Evolutionary conservation across 2,888 invertebrate species (phyloP), one percentile per base, ranked within the genome.

Genomic region (Notodonta ziczac): DNA sequence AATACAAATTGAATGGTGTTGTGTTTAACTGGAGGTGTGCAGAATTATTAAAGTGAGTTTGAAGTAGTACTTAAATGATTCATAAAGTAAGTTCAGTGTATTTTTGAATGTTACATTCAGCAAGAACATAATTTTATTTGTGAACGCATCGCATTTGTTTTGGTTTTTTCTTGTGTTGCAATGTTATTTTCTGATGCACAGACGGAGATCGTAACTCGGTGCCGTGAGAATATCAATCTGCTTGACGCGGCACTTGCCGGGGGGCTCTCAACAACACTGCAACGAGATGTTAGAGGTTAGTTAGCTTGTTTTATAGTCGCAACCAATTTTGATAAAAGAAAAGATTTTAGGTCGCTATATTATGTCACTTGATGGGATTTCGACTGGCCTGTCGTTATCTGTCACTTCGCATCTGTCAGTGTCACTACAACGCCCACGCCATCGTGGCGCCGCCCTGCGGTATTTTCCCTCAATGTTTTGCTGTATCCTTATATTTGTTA

Each of bases 141-240:
- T 57, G 62, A 62, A 66, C 69, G 69, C 67, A 63, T 59, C 7
- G 6, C 10, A 3, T 56, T 65, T 70, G 70, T 65, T 65, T 70
- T 70, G 24, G 24, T 24, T 65, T 77, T 76, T 50, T 16, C 16
- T 50, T 50, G 9, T 50, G 14, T 50, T 75, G 74, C 73, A 74
- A 73, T 71, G 70, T 5, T 14, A 12, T 82, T 83, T 89, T 89
- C 87, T 84, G 81, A 82, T 88, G 81, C 84, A 76, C 92, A 98
- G 98, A 96, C 96, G 87, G 98, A 98, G 94, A 95, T 98, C 81
- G 95, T 97, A 84, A 95, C 96, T 66, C 97, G 97, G 64, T 98
- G 98, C 93, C 96, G 97, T 77, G 97, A 98, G 82, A 98, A 98
- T 90, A 96, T 98, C 81, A 96, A 95, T 83, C 96, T 97, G 81